Base-by-base conservation (phyloP, 2,888 invertebrate genomes). In the Polydrusus pterygomalis region DNA sequence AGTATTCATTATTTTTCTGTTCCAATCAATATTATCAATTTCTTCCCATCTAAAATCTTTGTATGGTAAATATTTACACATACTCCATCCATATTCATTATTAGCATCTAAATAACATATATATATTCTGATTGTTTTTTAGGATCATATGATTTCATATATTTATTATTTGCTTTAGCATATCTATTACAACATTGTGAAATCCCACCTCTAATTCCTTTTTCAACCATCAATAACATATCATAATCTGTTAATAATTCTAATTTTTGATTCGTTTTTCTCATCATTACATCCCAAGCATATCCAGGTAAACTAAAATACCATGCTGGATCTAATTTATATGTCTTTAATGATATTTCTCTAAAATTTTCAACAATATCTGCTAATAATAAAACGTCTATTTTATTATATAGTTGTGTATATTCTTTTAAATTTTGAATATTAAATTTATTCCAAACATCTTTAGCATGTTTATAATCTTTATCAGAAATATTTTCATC, bases 161-260 rank as follows among this genome's bases (percentile, higher is more conserved):
- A 60, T 60, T 38, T 20, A 64, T 65, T 71, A 45, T 64, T 71
- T 34, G 71, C 71, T 30, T 13, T 11, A 30, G 25, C 64, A 20
- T 47, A n/a, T 10, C 25, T 43, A 30, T 30, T 64, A 71, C 71
- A 71, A 13, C 47, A 47, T 63, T 49, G 51, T 64, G 38, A 38
- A 73, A 38, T 25, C 10, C 73, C 56, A 6, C 67, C 58, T 30
- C 65, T 51, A 40, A 72, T 73, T 13, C 73, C 73, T 9, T 34
- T 25, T 56, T 73, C 67, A 17, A 73, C 30, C 51, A 73, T 67
- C 38, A 56, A 40, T 45, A 75, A 30, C 65, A 69, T 76, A 63
- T 77, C 77, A 17, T 54, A 20, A 51, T 77, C 73, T 8, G 73
- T 70, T 54, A 74, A 64, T 11, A 77, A 62, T 49, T 77, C 65